A percentile compares a stretch with the other conserved stretches of the same genome.
These are phyloP conservation scores for Radopholus similis DNA, from an alignment of 1,140 invertebrate species.

Conservation along the genomic window DNA sequence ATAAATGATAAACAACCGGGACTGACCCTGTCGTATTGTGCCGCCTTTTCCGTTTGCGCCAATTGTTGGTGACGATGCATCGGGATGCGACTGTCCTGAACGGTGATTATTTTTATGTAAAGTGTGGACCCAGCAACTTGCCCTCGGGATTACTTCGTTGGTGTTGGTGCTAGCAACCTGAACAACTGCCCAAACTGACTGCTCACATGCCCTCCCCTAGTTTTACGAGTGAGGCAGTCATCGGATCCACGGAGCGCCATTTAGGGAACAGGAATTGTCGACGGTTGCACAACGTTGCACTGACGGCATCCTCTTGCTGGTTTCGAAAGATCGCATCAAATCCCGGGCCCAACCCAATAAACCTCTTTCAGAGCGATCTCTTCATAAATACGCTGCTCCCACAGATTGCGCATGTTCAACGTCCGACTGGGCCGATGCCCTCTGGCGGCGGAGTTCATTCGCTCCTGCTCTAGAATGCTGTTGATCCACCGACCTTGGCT, in stretches of 20 bases:
- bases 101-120: too few species aligned
- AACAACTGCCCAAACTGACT: background rate
- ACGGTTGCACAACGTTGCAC: background rate
- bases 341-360: background rate
- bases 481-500: background rate
- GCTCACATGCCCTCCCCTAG: too few species aligned
- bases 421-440: background rate
- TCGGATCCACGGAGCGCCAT: conserved; percentile 11
- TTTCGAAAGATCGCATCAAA: background rate
- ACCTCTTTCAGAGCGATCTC: background rate
- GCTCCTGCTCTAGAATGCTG: background rate
- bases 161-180: too few species aligned
- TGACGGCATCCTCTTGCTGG: background rate
- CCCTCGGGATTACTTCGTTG: too few species aligned
- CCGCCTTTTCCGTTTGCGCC: background rate
- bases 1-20: background rate
- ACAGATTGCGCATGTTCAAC: background rate
- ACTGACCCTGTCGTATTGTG: background rate
- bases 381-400: background rate
- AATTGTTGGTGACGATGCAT: background rate
- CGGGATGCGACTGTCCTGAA: conserved; percentile 6
- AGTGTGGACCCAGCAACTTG: too few species aligned
- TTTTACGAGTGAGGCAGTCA: conserved; percentile 17
- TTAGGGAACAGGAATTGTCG: conserved; percentile 2
- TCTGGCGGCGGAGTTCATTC: background rate